Conservation (phyloP, 2,113 vertebrate species). For the Pleuronectes platessa region DNA sequence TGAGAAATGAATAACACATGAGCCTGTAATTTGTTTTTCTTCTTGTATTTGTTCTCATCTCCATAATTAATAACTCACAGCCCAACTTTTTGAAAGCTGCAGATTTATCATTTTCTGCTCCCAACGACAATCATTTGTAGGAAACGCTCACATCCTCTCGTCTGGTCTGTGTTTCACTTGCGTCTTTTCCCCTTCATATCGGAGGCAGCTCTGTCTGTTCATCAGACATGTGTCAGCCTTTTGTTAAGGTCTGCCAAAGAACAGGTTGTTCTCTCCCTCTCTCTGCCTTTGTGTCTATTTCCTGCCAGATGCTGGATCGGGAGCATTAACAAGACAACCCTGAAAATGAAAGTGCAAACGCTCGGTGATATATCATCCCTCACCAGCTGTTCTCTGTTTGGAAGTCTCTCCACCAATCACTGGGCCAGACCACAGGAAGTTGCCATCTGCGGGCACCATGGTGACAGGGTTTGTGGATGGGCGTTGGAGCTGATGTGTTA, state of each 20-base stretch:
- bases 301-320: conserved; percentile 79
- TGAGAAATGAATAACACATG: not conserved
- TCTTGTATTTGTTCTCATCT: not conserved
- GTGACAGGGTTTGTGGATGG: conserved; percentile 68
- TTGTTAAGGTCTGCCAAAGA: conserved; percentile 73
- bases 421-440: conserved; percentile 75
- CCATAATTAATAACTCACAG: not conserved
- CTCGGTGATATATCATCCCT: conserved; percentile 77
- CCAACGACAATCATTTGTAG: conserved; percentile 8
- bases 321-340: conserved; percentile 78
- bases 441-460: conserved; percentile 75
- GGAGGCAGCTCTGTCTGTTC: conserved; percentile 45
- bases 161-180: conserved; percentile 27
- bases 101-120: not conserved
- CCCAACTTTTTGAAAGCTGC: not conserved
- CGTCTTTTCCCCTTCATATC: conserved; percentile 47
- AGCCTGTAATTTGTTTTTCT: not conserved
- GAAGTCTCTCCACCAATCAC: conserved; percentile 76
- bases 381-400: conserved; percentile 78
- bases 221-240: conserved; percentile 67
- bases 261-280: conserved; percentile 71
- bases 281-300: conserved; percentile 74
- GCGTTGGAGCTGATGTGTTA: conserved; percentile 67
- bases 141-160: conserved; percentile 4
- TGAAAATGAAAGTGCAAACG: conserved; percentile 79